Evolutionary conservation across 1,140 invertebrate species (phyloP), one percentile per base, ranked within the genome.

Genomic region (Zaprionus tsacasi): DNA sequence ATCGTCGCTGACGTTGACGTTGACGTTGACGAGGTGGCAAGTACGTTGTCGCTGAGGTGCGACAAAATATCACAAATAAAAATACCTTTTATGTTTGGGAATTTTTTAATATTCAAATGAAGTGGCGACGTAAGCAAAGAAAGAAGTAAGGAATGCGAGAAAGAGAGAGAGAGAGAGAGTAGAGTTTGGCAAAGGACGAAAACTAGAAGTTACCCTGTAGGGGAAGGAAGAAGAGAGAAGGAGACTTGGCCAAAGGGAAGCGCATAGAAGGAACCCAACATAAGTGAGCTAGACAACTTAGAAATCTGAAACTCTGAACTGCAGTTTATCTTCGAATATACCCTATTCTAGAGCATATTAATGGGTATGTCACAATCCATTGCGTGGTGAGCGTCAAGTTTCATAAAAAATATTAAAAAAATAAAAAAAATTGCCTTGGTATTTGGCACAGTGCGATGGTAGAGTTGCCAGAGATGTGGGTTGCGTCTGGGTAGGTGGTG

Each of bases 31-130:
- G 75, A 91, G 87, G 87, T 91, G 87, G 87, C 87, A 91, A 82
- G 77, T 91, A 83, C 78, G 87, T 91, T 91, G 87, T 91, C 79
- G 87, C 80, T 76, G 82, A 91, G 88, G 88, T 91, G 88, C 83
- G 83, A 91, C 88, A 91, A 91, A 91, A 88, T 91, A 89, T 89
- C 86, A 75, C 85, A 89, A 89, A 88, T 88, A 89, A 88, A 89
- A 88, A 89, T 88, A 85, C 85, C 85, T 83, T 88, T 88, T 88
- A 82, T 88, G 85, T 88, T 89, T 81, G 76, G 85, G 85, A 88
- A 88, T 88, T 88, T 88, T 88, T 88, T 88, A 88, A 88, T 88
- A 88, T 88, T 88, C 85, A 88, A 88, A 88, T 88, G 85, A 87
- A 88, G 83, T 82, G 38, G 73, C 58, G 69, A 60, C 43, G 52